Percentiles rank a stretch among this genome's conserved stretches.
Conservation (phyloP, 2,113 vertebrate species). For the Myotis lucifugus region DNA sequence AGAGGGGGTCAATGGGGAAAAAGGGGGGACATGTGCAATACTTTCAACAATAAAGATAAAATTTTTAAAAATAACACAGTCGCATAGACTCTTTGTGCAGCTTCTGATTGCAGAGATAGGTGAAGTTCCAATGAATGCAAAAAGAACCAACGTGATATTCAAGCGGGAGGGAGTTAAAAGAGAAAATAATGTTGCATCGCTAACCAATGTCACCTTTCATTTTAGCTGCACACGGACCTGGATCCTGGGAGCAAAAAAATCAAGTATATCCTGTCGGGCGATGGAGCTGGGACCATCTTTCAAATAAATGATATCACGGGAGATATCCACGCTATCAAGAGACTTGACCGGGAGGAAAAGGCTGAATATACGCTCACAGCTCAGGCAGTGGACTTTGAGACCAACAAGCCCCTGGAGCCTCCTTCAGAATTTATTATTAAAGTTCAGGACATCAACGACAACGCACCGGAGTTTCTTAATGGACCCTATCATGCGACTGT, state of each 20-base stretch:
- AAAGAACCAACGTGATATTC: neutral
- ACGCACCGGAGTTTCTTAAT: constrained; percentile 94
- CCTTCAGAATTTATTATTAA: constrained; percentile 99
- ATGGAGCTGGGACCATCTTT: constrained; percentile 98
- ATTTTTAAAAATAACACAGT: neutral
- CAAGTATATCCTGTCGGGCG: constrained; percentile 96
- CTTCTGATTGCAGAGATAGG: constrained; percentile 53
- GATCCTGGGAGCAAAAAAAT: constrained; percentile 94
- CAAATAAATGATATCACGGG: constrained; percentile 98
- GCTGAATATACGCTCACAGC: constrained; percentile 97
- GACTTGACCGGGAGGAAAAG: constrained; percentile 98
- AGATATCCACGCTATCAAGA: constrained; percentile 99
- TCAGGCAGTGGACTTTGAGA: constrained; percentile 94
- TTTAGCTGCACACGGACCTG: constrained; percentile 97
- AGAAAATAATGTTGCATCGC: neutral
- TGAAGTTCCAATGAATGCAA: constrained; percentile 36
- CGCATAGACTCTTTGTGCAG: constrained; percentile 8
- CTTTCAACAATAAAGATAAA: too few species aligned
- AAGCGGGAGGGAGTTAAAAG: neutral
- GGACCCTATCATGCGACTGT: constrained; percentile 95
- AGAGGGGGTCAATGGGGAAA: too few species aligned
- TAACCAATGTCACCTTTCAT: constrained; percentile 69
- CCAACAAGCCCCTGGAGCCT: constrained; percentile 93
- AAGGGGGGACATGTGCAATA: too few species aligned
- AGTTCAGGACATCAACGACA: constrained; percentile 99